phyloP scores from a whole-genome alignment of 1,140 invertebrate species.

The Oryzaephilus surinamensis region DNA sequence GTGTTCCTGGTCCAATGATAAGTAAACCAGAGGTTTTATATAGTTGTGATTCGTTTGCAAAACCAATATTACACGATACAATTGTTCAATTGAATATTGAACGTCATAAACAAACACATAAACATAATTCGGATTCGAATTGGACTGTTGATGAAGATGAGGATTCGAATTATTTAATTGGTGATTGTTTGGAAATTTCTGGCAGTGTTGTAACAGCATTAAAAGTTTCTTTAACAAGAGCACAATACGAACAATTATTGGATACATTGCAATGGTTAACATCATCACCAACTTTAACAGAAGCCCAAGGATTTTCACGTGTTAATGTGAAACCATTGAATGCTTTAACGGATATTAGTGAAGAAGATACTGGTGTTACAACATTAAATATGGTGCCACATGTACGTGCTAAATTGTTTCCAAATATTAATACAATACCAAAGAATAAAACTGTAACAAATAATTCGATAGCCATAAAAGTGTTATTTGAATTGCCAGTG shows the following conservation, averaged over 20 bases:
- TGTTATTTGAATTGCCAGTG: conserved; percentile 59
- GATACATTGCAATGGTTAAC: conserved; percentile 51
- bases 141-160: conserved; percentile 24
- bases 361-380: conserved; percentile 39
- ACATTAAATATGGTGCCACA: conserved; percentile 50
- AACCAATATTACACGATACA: conserved; percentile 74
- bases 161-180: conserved; percentile 6
- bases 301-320: conserved; percentile 13
- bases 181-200: conserved; percentile 44
- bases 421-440: conserved; percentile 8
- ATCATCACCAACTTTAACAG: conserved; percentile 18
- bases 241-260: conserved; percentile 81
- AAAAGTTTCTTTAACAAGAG: conserved; percentile 72
- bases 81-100: conserved; percentile 56
- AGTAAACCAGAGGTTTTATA: conserved; percentile 53
- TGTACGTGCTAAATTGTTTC: conserved; percentile 42
- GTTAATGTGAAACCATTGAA: conserved; percentile 11
- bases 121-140: too few species aligned
- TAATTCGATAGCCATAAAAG: conserved; percentile 26
- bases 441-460: background rate
- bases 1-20: conserved; percentile 30
- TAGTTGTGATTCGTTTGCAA: conserved; percentile 50
- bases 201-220: conserved; percentile 74
- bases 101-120: too few species aligned
- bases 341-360: conserved; percentile 31